Evolutionary conservation across 2,797 vertebrate species (phyloP).

Genomic region (Ciconia nigra): DNA sequence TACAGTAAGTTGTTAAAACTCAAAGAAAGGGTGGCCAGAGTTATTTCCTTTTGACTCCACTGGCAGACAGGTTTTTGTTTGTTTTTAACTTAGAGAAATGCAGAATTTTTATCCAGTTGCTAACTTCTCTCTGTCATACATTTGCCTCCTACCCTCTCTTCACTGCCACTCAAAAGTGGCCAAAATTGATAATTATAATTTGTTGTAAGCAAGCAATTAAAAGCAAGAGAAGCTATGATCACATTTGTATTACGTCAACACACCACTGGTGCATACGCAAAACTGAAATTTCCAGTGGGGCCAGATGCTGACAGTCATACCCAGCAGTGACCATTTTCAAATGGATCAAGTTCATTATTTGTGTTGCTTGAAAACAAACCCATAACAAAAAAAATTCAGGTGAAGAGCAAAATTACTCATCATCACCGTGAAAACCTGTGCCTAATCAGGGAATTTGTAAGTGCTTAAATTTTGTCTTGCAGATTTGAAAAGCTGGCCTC

Average conservation of each 20-base stretch:
- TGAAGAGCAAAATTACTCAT: not conserved
- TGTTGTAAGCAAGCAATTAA: not conserved
- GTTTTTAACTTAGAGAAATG: not conserved
- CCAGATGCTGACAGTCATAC: not conserved
- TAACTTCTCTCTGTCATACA: not conserved
- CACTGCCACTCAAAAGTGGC: not conserved
- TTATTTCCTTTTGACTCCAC: not conserved
- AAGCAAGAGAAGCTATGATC: not conserved
- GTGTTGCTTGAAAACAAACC: not conserved
- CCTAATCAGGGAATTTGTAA: not conserved
- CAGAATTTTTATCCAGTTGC: not conserved
- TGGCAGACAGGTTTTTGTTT: not conserved
- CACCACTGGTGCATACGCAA: not conserved
- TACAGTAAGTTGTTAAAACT: not conserved
- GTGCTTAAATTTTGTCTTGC: not conserved
- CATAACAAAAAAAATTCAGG: not conserved
- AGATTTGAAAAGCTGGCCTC: not conserved
- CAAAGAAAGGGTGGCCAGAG: not conserved
- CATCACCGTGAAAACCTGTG: rapidly evolving
- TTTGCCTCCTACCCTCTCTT: not conserved
- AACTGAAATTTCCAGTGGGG: not conserved
- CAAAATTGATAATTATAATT: not conserved
- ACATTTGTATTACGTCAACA: not conserved
- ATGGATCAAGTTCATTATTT: not conserved
- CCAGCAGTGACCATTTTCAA: not conserved